Percentiles rank a stretch among this genome's conserved stretches.
Conservation (phyloP, 2,888 invertebrate genomes). For the Drosophila fulvimacula region DNA sequence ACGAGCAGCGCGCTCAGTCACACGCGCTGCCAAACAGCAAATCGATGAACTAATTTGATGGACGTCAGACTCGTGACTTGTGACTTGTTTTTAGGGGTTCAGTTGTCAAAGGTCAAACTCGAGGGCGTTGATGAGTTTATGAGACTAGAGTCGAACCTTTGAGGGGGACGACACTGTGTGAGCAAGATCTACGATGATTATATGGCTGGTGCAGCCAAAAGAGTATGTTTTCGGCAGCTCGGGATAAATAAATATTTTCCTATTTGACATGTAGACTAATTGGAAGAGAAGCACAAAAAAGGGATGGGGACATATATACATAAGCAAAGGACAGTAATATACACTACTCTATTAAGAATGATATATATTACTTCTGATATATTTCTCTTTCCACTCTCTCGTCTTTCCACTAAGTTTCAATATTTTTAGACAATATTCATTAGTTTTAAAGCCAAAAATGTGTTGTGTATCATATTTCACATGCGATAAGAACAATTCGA, state of each 20-base stretch:
- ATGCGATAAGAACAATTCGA: background rate
- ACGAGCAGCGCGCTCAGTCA: slow-evolving; percentile 31
- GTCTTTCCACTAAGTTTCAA: background rate
- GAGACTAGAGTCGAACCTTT: slow-evolving; percentile 1
- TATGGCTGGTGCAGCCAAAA: slow-evolving; percentile 4
- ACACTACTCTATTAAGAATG: background rate
- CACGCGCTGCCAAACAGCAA: slow-evolving; percentile 31
- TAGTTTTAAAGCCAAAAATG: background rate
- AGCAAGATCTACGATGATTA: slow-evolving; percentile 19
- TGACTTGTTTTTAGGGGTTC: slow-evolving; percentile 21
- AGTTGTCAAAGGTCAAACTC: slow-evolving; percentile 66
- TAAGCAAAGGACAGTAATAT: background rate
- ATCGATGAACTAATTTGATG: slow-evolving; percentile 55
- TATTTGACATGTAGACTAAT: slow-evolving; percentile 12
- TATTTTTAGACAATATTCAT: background rate
- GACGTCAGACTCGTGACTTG: slow-evolving; percentile 29
- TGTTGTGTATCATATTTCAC: background rate
- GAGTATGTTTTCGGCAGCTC: background rate
- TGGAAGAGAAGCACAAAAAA: background rate
- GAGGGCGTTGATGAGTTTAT: slow-evolving; percentile 46
- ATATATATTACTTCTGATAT: background rate
- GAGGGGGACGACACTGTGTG: slow-evolving; percentile 10
- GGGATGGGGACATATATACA: background rate
- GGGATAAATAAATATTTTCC: slow-evolving; percentile 4
- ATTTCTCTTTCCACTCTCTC: too few relatives aligned